Evolutionary conservation across 2,888 invertebrate species (phyloP).

Genomic region (Mesochorus sp.): DNA sequence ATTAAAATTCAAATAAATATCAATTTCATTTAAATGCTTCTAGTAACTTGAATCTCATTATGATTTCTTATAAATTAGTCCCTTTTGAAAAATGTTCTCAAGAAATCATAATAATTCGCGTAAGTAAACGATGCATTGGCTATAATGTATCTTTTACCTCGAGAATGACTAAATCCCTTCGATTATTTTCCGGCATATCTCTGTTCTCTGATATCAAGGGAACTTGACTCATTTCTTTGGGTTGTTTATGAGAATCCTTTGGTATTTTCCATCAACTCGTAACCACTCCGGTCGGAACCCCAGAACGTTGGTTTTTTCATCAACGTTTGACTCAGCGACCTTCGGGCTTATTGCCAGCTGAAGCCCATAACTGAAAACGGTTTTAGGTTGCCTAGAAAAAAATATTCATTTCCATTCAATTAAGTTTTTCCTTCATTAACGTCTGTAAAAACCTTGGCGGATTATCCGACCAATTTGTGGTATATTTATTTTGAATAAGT

Average conservation of each 20-base stretch:
- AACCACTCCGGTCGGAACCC: slow-evolving; percentile 57
- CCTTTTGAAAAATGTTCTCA: too few relatives aligned
- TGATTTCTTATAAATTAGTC: too few relatives aligned
- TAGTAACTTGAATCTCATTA: too few relatives aligned
- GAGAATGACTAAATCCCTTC: slow-evolving; percentile 70
- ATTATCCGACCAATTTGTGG: too few relatives aligned
- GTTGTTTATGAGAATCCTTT: slow-evolving; percentile 37
- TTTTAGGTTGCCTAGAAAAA: slow-evolving; percentile 65
- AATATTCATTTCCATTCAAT: not conserved
- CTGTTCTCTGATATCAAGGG: slow-evolving; percentile 66
- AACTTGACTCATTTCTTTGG: slow-evolving; percentile 69
- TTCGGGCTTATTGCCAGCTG: slow-evolving; percentile 39
- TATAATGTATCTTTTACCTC: slow-evolving; percentile 69
- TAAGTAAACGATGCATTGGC: too few relatives aligned
- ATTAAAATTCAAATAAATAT: too few relatives aligned
- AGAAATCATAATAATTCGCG: too few relatives aligned
- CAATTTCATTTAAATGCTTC: too few relatives aligned
- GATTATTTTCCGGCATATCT: slow-evolving; percentile 47
- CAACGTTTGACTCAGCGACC: slow-evolving; percentile 39
- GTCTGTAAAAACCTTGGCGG: too few relatives aligned
- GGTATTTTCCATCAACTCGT: slow-evolving; percentile 52
- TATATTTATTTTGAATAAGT: too few relatives aligned
- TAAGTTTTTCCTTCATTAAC: not conserved
- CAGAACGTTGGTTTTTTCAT: slow-evolving; percentile 50
- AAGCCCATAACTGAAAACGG: slow-evolving; percentile 56